These are phyloP conservation scores for Agriopis aurantiaria DNA, from an alignment of 2,888 invertebrate genomes.

Conservation along the genomic window DNA sequence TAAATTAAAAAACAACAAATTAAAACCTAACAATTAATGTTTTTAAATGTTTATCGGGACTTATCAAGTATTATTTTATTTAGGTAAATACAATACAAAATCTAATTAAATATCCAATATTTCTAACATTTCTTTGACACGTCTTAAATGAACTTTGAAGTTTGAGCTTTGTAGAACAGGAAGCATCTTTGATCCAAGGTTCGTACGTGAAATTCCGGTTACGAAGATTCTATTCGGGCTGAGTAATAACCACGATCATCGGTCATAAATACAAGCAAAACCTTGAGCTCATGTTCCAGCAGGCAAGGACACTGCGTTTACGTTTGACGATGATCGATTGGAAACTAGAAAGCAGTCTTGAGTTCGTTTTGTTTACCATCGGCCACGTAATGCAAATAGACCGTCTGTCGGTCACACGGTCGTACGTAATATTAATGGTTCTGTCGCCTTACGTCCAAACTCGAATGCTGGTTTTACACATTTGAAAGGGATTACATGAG, in stretches of 20 bases:
- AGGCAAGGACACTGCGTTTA: constrained; percentile 23
- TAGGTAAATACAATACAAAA: too few relatives aligned
- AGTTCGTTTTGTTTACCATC: constrained; percentile 35
- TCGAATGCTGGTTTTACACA: constrained; percentile 17
- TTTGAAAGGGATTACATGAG: constrained; percentile 10
- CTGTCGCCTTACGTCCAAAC: constrained; percentile 30
- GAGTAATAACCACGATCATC: constrained; percentile 1
- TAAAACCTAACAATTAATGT: too few relatives aligned
- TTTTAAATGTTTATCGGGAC: too few relatives aligned
- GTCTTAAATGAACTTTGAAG: background rate
- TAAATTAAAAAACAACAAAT: too few relatives aligned
- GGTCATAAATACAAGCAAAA: constrained; percentile 7
- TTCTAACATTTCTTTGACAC: too few relatives aligned
- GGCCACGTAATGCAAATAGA: constrained; percentile 60
- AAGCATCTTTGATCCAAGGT: background rate
- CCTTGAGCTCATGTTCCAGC: constrained; percentile 20
- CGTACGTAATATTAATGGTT: constrained; percentile 46
- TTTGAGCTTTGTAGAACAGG: background rate
- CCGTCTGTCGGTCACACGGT: constrained; percentile 59
- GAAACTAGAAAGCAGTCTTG: constrained; percentile 30
- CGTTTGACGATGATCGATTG: constrained; percentile 31
- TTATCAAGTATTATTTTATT: too few relatives aligned
- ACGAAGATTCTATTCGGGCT: background rate
- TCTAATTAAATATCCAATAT: too few relatives aligned
- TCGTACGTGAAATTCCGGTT: background rate